A percentile compares a stretch with the other conserved stretches of the same genome.
These are phyloP conservation scores for Xenops minutus DNA, from an alignment of 2,797 vertebrate genomes.

Conservation along the genomic window DNA sequence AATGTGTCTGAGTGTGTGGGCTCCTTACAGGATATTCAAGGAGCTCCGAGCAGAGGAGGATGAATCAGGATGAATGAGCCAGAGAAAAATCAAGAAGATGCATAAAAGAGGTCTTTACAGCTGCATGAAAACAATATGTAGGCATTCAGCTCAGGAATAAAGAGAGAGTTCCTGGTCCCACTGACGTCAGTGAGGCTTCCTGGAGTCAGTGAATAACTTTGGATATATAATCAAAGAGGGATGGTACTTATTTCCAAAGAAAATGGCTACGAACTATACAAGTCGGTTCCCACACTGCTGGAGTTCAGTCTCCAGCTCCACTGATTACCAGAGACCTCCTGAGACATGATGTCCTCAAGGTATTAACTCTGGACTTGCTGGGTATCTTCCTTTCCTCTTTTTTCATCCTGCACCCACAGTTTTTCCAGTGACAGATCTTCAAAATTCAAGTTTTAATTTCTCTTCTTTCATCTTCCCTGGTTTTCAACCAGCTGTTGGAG, in stretches of 20 bases:
- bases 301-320: not conserved
- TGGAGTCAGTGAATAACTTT: slow-evolving; percentile 28
- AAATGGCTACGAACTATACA: not conserved
- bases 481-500: not conserved
- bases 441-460: not conserved
- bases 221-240: not conserved
- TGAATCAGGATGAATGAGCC: slow-evolving; percentile 53
- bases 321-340: not conserved
- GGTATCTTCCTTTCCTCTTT: not conserved
- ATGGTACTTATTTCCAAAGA: not conserved
- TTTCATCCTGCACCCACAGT: not conserved
- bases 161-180: not conserved
- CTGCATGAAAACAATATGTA: slow-evolving; percentile 53
- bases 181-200: slow-evolving; percentile 21
- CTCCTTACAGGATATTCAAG: slow-evolving; percentile 58
- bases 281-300: not conserved
- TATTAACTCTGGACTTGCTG: not conserved
- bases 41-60: slow-evolving; percentile 53
- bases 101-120: slow-evolving; percentile 50
- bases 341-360: not conserved
- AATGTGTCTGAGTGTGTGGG: slow-evolving; percentile 49
- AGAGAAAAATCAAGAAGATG: slow-evolving; percentile 48
- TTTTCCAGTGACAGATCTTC: not conserved
- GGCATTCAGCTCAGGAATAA: slow-evolving; percentile 35
- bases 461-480: not conserved